Evolutionary conservation across 2,113 vertebrate genomes (phyloP), one percentile per base, ranked within the genome.

Genomic region (Serilophus lunatus): DNA sequence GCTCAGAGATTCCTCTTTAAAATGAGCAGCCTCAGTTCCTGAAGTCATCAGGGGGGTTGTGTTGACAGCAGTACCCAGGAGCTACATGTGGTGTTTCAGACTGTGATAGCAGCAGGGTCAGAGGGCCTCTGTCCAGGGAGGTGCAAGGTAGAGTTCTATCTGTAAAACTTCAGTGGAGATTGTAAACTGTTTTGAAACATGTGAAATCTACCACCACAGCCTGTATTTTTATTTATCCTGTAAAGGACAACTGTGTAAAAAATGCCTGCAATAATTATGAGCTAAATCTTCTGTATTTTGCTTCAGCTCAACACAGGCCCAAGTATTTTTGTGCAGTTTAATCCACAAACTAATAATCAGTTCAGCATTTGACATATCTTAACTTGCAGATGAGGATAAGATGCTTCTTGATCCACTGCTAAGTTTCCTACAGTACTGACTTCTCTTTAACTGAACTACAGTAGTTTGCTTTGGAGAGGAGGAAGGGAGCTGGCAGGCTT

Each of bases 271-370:
- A 6, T 70, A 69, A 78, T 83, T 69, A 33, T 8, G 29, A 91
- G 59, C 42, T 38, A 61, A 69, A 83, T 86, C n/a, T 44, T 76
- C 28, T 36, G 33, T 70, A n/a, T 75, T 94, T 66, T 12, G 4
- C 51, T 91, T 69, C 0, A 2, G 5, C 50, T 76, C 20, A 13
- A 44, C 17, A 5, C 0, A 0, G 50, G 20, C 42, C 33, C 10
- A 54, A 56, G 44, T 38, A 23, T 70, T 95, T 86, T 91, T 83
- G 40, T 76, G n/a, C 49, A 44, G 15, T 72, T 88, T 91, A 70
- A 83, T 88, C n/a, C 31, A 17, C 8, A 2, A 72, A 59, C 28
- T 53, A n/a, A 83, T 59, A 26, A 61, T n/a, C 36, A 18, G 10
- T 77, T 90, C 69, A 83, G 23, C 50, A 56, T 33, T 53, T 4